These are phyloP conservation scores for Saguinus midas DNA, from an alignment of 2,113 vertebrate species.

Conservation along the genomic window DNA sequence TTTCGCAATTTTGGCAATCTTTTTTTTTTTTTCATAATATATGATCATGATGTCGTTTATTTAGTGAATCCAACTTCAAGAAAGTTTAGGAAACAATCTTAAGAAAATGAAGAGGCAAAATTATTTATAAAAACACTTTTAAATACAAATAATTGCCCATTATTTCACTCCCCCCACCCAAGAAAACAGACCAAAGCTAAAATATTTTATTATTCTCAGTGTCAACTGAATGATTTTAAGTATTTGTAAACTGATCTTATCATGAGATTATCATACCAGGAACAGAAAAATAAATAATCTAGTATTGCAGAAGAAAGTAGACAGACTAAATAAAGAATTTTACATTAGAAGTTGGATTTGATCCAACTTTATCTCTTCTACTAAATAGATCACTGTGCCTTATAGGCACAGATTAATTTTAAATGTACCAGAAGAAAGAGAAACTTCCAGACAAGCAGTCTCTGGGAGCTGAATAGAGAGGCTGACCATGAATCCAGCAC, in stretches of 20 bases:
- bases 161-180: too few species aligned
- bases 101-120: not conserved
- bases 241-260: not conserved
- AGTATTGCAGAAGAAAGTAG: not conserved
- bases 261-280: not conserved
- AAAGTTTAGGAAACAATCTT: not conserved
- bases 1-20: constrained; percentile 9
- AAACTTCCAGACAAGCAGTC: not conserved
- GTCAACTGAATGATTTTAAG: not conserved
- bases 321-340: not conserved
- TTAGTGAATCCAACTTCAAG: not conserved
- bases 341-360: not conserved
- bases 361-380: not conserved
- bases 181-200: not conserved
- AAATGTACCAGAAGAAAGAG: not conserved
- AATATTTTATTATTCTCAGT: not conserved
- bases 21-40: not conserved
- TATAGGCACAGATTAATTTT: not conserved
- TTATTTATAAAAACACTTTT: not conserved
- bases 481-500: too few species aligned
- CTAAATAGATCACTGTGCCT: not conserved
- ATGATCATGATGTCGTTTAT: not conserved
- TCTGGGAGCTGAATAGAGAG: not conserved
- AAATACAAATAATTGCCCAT: not conserved
- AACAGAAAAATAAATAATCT: not conserved